phyloP scores from a whole-genome alignment of 2,113 vertebrate genomes.

The Merops nubicus region DNA sequence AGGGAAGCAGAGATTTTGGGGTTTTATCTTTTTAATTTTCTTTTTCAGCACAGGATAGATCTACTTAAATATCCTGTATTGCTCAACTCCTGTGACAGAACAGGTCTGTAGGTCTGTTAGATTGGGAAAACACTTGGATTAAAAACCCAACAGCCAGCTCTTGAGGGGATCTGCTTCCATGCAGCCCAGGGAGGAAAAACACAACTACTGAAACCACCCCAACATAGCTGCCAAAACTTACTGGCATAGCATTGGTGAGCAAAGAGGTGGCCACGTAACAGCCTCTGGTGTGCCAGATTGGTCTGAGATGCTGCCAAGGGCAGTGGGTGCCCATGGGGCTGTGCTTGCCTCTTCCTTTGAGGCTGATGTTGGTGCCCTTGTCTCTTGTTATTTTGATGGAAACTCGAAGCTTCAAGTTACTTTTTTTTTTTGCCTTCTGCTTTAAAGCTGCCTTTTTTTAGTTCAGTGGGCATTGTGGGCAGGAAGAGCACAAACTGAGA shows the following conservation, averaged over 20 bases:
- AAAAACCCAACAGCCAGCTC: neutral
- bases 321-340: fast-evolving
- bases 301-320: neutral
- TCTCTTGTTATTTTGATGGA: neutral
- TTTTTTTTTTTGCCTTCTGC: neutral
- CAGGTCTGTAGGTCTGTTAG: neutral
- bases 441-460: neutral
- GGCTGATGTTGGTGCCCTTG: neutral
- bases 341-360: neutral
- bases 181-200: fast-evolving
- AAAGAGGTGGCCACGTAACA: too few relatives aligned
- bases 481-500: neutral
- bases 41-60: neutral
- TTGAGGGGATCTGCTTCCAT: neutral
- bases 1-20: too few relatives aligned
- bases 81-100: neutral
- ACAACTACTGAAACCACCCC: neutral
- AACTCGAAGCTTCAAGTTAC: neutral
- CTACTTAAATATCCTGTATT: neutral
- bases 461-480: neutral
- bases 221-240: neutral
- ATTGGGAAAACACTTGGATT: neutral
- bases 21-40: too few relatives aligned
- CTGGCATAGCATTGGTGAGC: neutral
- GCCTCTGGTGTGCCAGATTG: neutral